Base-by-base conservation (phyloP, 2,113 vertebrate genomes). In the Coracopsis vasa region DNA sequence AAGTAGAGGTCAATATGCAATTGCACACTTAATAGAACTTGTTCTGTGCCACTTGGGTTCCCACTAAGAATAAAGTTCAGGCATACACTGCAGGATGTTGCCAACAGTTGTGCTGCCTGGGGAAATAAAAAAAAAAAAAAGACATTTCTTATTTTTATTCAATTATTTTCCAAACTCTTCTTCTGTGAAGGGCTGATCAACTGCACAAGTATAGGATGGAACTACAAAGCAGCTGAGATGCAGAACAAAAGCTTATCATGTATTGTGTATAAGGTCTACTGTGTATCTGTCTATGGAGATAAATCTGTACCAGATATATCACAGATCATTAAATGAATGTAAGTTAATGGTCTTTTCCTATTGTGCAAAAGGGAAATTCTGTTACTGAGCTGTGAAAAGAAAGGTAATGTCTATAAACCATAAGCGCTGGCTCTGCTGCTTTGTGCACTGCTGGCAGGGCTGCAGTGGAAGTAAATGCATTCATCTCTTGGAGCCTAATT, bases 1-100 rank as follows among this genome's bases (percentile, higher is more conserved):
- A 94, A 84, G 67, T 45, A 92, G 72, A 90, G 82, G 50, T 84
- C 69, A 87, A 84, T 62, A 81, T 64, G 67, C 82, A 92, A 33
- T 64, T 62, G 41, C 39, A 78, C 5, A 31, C n/a, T 93, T 92
- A 62, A 70, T 19, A 88, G 60, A 80, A 6, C 28, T 88, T 66
- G 24, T 71, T 88, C 54, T 71, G 14, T 70, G 72, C 37, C 50
- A 50, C 25, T 16, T 13, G 2, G 2, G 8, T 86, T 83, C 64
- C 75, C 64, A 83, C 23, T 24, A 62, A 47, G 75, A 94, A 50
- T 86, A 80, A 92, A 92, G 37, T 70, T 94, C 60, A 83, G 17
- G 41, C 13, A 6, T 78, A 39, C 23, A 70, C 20, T 93, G 47
- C 58, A 12, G 33, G 31, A 20, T 42, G 7, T 45, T 90, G 37